Percentiles rank a stretch among this genome's conserved stretches.
Conservation (phyloP, 2,888 invertebrate genomes). For the Nipponacmea schrenckii region DNA sequence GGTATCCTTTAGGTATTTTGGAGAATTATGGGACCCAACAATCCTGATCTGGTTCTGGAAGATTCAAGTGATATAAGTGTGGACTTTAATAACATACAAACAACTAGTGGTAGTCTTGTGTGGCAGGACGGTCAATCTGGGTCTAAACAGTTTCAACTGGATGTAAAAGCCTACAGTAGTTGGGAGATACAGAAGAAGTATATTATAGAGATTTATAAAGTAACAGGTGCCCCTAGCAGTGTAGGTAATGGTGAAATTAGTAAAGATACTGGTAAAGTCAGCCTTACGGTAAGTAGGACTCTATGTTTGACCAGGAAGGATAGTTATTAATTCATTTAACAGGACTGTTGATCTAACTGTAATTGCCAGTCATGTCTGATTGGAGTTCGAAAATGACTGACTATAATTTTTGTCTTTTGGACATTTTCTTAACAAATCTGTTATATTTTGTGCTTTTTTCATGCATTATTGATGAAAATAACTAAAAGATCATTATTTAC, state of each 20-base stretch:
- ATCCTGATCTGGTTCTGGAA: conserved; percentile 46
- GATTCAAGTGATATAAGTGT: conserved; percentile 58
- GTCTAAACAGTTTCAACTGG: conserved; percentile 49
- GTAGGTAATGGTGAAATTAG: conserved; percentile 59
- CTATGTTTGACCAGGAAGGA: too few species aligned
- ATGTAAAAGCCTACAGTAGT: conserved; percentile 55
- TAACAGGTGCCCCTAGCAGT: conserved; percentile 47
- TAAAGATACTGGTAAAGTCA: conserved; percentile 44
- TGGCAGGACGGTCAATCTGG: conserved; percentile 61
- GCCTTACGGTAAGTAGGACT: conserved; percentile 54
- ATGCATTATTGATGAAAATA: too few species aligned
- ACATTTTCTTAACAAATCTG: too few species aligned
- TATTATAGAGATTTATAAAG: conserved; percentile 51
- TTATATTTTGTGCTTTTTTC: too few species aligned
- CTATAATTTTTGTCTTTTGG: too few species aligned
- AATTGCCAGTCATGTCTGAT: too few species aligned
- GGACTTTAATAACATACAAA: conserved; percentile 31
- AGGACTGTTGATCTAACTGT: too few species aligned
- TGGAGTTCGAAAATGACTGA: not conserved
- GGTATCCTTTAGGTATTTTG: conserved; percentile 50
- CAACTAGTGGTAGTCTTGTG: conserved; percentile 49
- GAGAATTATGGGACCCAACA: conserved; percentile 65
- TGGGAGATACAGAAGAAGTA: conserved; percentile 64
- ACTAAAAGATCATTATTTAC: too few species aligned
- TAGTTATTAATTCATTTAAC: too few species aligned